Evolutionary conservation across 2,113 vertebrate species (phyloP).

Genomic region (Callipepla californica): DNA sequence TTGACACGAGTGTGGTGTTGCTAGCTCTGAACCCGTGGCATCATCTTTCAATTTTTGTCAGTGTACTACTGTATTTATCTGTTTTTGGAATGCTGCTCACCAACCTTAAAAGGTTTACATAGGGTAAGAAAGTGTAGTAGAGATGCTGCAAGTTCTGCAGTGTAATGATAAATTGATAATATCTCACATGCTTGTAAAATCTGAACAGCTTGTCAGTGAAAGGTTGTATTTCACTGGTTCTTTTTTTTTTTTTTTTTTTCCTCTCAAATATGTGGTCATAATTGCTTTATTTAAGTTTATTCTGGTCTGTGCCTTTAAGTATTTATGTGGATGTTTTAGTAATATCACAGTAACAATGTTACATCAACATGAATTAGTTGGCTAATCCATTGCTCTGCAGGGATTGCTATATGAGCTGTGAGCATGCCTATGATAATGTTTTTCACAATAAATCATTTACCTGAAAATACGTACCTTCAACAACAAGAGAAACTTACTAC

Average conservation of each 20-base stretch:
- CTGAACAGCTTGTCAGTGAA: background rate
- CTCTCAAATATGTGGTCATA: background rate
- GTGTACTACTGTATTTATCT: background rate
- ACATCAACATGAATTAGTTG: background rate
- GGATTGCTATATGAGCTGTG: background rate
- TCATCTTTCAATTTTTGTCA: background rate
- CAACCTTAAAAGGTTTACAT: background rate
- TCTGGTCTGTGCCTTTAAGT: background rate
- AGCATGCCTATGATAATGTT: background rate
- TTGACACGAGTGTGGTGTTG: background rate
- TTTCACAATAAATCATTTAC: background rate
- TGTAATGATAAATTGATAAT: rapidly evolving
- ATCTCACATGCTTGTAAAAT: background rate
- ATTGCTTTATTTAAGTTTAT: background rate
- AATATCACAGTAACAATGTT: background rate
- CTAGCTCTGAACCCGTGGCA: background rate
- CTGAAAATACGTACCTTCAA: background rate
- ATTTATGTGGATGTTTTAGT: background rate
- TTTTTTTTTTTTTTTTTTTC: too few species aligned
- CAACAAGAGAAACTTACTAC: background rate
- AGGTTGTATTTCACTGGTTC: background rate
- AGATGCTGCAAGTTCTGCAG: background rate
- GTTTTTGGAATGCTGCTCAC: background rate
- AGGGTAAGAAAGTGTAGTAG: background rate
- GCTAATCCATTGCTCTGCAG: background rate